phyloP scores from a whole-genome alignment of 2,797 vertebrate species.

The Prionace glauca region DNA sequence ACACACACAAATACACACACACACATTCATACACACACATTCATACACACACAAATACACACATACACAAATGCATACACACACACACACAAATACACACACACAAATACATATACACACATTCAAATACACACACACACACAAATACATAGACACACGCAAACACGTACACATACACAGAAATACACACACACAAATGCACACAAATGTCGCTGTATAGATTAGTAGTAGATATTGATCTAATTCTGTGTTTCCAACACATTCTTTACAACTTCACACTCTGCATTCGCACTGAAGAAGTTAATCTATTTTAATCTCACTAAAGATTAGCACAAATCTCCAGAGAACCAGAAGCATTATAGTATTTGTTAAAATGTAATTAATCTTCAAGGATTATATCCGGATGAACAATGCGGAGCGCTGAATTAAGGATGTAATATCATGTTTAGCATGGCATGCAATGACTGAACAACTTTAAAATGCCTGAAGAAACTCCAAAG shows the following conservation, averaged over 20 bases:
- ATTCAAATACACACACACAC: no score
- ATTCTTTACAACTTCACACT: background rate
- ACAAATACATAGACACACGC: no score
- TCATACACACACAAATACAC: no score
- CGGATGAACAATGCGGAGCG: background rate
- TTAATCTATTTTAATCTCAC: conserved; percentile 18
- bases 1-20: no score
- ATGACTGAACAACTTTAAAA: background rate
- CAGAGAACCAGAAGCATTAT: background rate
- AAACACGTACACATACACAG: no score
- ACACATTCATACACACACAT: no score
- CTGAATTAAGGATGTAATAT: conserved; percentile 2
- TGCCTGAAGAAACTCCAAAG: background rate
- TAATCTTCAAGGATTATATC: conserved; percentile 21
- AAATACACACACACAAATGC: no score
- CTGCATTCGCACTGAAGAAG: background rate
- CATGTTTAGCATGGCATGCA: background rate
- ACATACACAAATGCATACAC: no score
- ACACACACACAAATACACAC: no score
- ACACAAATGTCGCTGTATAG: no score
- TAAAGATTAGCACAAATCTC: background rate
- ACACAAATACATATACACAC: no score
- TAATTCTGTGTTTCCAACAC: no score
- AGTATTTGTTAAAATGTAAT: conserved; percentile 24
- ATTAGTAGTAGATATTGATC: background rate